Base-by-base conservation (phyloP, 2,797 vertebrate genomes). In the Brachymystax lenok region DNA sequence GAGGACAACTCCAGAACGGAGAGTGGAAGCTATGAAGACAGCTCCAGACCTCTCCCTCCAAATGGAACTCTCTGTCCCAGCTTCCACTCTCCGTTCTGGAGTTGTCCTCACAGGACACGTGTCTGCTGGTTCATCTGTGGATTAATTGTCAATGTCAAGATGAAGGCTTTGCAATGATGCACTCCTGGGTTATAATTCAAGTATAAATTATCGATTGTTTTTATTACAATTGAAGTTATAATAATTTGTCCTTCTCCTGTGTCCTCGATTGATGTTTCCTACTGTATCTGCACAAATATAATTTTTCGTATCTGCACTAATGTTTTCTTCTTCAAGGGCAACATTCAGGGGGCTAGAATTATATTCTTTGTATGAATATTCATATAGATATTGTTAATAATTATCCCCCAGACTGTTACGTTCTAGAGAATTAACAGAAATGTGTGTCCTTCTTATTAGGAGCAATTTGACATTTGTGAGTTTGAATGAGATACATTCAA, bases 241-340 rank as follows among this genome's bases (percentile, higher is more conserved):
- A 14, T 27, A 19, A 50, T 74, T 24, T 21, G 46, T 46, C 24
- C 12, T 2, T 30, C 3, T 35, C 52, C 73, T 66, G n/a, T n/a
- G 14, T 75, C 63, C 40, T 17, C 66, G 12, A 19, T 17, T 1
- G 2, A 69, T 33, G 52, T 69, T 67, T 27, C 46, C 51, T 73
- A 17, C 54, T 61, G 28, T 73, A 4, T 74, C 56, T 6, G 6
- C 61, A 24, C 7, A 24, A 19, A 19, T 46, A 40, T 2, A 3
- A 52, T 28, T 52, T 67, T 50, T n/a, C 27, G n/a, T 6, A 71
- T 64, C 75, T 52, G 69, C 69, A 52, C 40, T 71, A 50, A 30
- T 35, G 52, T 4, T 75, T 75, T 5, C n/a, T 14, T 35, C 12
- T 64, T 24, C 33, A 35, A 46, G 10, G 40, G 40, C 40, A 8